phyloP scores from a whole-genome alignment of 2,888 invertebrate species.

The Euzophera pinguis region DNA sequence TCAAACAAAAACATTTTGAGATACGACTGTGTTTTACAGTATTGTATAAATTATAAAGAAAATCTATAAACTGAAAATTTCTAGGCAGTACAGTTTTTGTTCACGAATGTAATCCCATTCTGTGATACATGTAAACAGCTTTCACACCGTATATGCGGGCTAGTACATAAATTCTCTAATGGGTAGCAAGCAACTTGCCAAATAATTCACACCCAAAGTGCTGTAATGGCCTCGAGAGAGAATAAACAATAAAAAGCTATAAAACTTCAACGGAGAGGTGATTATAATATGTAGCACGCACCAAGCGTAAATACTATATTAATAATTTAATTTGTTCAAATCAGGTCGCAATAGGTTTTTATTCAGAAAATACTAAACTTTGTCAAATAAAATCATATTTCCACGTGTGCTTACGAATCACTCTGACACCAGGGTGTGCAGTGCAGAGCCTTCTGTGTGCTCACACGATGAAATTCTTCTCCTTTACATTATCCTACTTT shows the following conservation, averaged over 20 bases:
- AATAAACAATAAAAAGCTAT: slow-evolving; percentile 68
- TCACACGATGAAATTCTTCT: too few relatives aligned
- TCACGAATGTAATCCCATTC: background rate
- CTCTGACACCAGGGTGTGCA: too few relatives aligned
- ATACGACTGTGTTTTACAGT: too few relatives aligned
- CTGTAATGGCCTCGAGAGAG: slow-evolving; percentile 49
- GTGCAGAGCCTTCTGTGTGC: too few relatives aligned
- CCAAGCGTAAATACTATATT: background rate
- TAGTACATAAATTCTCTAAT: slow-evolving; percentile 61
- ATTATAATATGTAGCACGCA: slow-evolving; percentile 30
- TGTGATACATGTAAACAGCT: slow-evolving; percentile 7
- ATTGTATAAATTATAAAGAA: too few relatives aligned
- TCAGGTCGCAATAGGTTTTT: background rate
- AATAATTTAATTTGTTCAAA: background rate
- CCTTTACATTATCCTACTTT: too few relatives aligned
- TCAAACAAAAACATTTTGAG: too few relatives aligned
- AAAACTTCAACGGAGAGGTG: slow-evolving; percentile 56
- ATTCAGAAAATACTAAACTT: too few relatives aligned
- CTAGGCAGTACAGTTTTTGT: background rate
- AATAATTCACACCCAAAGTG: slow-evolving; percentile 68
- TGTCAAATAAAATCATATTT: too few relatives aligned
- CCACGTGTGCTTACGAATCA: too few relatives aligned
- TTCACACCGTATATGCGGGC: slow-evolving; percentile 24
- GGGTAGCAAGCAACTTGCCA: slow-evolving; percentile 56
- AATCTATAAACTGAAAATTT: too few relatives aligned